Evolutionary conservation across 2,113 vertebrate genomes (phyloP), one percentile per base, ranked within the genome.

Genomic region (Tiliqua scincoides): DNA sequence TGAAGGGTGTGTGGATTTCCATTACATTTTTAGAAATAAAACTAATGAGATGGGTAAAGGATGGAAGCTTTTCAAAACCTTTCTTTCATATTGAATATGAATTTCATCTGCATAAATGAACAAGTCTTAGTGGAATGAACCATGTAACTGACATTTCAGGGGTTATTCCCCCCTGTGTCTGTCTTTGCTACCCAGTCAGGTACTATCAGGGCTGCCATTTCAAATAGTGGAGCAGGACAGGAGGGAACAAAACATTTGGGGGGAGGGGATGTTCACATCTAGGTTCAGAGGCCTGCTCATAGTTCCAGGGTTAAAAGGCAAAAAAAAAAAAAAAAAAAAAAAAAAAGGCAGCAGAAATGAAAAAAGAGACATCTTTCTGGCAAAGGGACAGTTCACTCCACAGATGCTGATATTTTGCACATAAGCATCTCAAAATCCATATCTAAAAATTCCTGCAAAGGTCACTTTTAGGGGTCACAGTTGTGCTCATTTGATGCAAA

Each of bases 61-160:
- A 89, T 81, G 70, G 84, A 81, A 84, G 90, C 10, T 82, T 80
- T 25, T 65, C 80, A 92, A 91, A 91, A 80, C 85, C 81, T 83
- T 93, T 79, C 88, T 37, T 84, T 87, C 91, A 79, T 86, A 82
- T 81, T 93, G 82, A 84, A 86, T 92, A 92, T 80, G 76, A 90
- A 95, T 96, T 91, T 94, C 82, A 95, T 96, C 93, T 94, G 73
- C 92, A 86, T 88, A 59, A 70, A 92, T 85, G 78, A 87, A 81
- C 12, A 23, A 54, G 6, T 30, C 68, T 67, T 40, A 32, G 62
- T 32, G 67, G 1, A 1, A 82, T 81, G 57, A 70, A 48, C n/a
- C 20, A 6, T 79, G 32, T 25, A 79, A 32, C 40, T 73, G 43
- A 65, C 68, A 79, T 65, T 72, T 30, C 63, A 40, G 85, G 0